phyloP scores from a whole-genome alignment of 1,140 invertebrate genomes.

The Microplitis demolitor region DNA sequence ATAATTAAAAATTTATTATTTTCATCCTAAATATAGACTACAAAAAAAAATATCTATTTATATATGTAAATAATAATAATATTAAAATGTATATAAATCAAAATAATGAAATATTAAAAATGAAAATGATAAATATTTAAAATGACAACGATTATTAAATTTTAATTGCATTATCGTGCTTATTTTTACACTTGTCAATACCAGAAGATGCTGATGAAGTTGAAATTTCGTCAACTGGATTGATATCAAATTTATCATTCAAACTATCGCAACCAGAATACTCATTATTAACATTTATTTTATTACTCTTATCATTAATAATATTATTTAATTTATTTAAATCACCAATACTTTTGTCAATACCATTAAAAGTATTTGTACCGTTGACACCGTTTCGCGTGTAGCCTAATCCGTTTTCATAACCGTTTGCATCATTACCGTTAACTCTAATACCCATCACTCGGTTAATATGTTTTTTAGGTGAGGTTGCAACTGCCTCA shows the following conservation, averaged over 20 bases:
- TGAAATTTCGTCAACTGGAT: neutral
- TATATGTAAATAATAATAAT: neutral
- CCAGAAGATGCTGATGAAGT: too few species aligned
- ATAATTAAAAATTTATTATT: too few species aligned
- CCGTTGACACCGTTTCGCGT: constrained; percentile 35
- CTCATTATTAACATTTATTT: neutral
- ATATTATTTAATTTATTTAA: neutral
- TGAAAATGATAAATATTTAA: too few species aligned
- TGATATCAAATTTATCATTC: constrained; percentile 18
- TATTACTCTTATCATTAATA: neutral
- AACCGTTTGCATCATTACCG: constrained; percentile 19
- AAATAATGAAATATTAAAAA: neutral
- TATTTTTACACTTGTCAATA: constrained; percentile 10
- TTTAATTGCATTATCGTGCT: constrained; percentile 13
- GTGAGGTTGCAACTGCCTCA: constrained; percentile 12
- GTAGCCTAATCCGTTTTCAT: constrained; percentile 22
- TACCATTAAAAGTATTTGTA: constrained; percentile 30
- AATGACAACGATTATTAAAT: constrained; percentile 10
- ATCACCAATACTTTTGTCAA: constrained; percentile 22
- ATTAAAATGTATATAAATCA: neutral
- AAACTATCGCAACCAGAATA: constrained; percentile 3
- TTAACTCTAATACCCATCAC: constrained; percentile 27
- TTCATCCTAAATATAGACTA: too few species aligned
- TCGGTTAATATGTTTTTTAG: constrained; percentile 32
- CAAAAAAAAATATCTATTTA: too few species aligned